These are phyloP conservation scores for Paracentrotus lividus DNA, from an alignment of 53 echinoderm and acorn worm genomes.

Conservation along the genomic window DNA sequence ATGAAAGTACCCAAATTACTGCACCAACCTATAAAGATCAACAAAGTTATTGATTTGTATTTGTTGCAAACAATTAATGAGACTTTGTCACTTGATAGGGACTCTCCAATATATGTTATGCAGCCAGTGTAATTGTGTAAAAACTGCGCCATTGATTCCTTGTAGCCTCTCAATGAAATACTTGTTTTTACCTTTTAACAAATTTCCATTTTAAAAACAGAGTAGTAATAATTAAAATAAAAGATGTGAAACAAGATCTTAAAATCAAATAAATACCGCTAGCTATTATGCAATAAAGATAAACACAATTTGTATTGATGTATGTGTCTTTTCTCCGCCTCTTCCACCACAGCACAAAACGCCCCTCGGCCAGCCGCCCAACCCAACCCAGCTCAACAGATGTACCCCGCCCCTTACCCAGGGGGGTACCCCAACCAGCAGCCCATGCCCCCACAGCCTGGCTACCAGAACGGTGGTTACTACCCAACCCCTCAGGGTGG, in stretches of 20 bases:
- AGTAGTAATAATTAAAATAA: too few species aligned
- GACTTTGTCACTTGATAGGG: too few species aligned
- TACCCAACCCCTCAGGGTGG: constrained; percentile 70
- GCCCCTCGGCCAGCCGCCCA: constrained; percentile 69
- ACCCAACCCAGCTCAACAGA: constrained; percentile 45
- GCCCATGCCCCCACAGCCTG: constrained; percentile 63
- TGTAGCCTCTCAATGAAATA: too few species aligned
- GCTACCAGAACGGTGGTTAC: constrained; percentile 61
- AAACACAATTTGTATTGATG: neutral
- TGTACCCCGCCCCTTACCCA: constrained; percentile 75
- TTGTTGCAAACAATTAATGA: too few species aligned
- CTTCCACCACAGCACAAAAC: constrained; percentile 71
- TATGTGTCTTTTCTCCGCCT: neutral
- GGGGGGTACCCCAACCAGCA: constrained; percentile 63
- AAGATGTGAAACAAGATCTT: neutral
- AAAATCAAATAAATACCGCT: neutral
- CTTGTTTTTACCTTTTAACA: too few species aligned
- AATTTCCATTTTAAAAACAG: too few species aligned
- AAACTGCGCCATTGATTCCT: too few species aligned
- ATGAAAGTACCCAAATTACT: too few species aligned
- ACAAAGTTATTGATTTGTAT: too few species aligned
- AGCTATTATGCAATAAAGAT: neutral
- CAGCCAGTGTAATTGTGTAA: too few species aligned
- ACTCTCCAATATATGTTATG: too few species aligned
- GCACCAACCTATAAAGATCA: too few species aligned